Base-by-base conservation (phyloP, 2,797 vertebrate species). In the Gambelia wislizenii region DNA sequence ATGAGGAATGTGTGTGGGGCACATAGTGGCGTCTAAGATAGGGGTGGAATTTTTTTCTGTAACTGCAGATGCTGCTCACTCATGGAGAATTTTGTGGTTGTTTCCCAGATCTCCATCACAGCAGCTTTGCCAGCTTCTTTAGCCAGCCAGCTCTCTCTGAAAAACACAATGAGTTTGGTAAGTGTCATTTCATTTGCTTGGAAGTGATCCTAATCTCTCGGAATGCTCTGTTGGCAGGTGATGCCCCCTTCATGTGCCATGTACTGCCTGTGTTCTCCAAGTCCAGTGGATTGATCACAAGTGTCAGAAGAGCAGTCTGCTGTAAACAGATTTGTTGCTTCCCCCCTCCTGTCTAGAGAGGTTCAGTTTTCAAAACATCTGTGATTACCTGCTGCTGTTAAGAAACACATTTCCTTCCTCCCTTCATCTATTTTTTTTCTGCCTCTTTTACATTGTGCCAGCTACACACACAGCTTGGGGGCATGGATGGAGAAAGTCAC, bases 331-430 rank as follows among this genome's bases (percentile, higher is more conserved):
- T 42, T 90, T 91, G 44, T 93, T 92, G 92, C 64, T 91, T 39
- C 42, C 75, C 75, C 72, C 81, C 49, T 87, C 84, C 87, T 91
- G 56, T 7, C 79, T 75, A 72, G 74, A 92, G 92, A 92, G 90
- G 83, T 85, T 90, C 94, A n/a, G 75, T 89, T 94, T 96, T 89
- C 91, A 89, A 95, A 95, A 95, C 93, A 92, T 76, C 87, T 92
- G 89, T 0, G 18, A 86, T 91, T 72, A 85, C 94, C 91, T 94
- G 89, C 92, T 90, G 93, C 87, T n/a, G 91, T 89, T 80, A 56
- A 74, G 76, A 83, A 94, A 84, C 61, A 76, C 90, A 82, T 90
- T 81, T 88, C 85, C 83, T 91, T 74, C 56, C 12, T 92, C 0
- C 0, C 74, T 81, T 0, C 0, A 59, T 39, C 74, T 0, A 67